Percentiles rank a stretch among this genome's conserved stretches.
These are phyloP conservation scores for Cataglyphis albicans DNA, from an alignment of 2,888 invertebrate genomes.

Conservation along the genomic window DNA sequence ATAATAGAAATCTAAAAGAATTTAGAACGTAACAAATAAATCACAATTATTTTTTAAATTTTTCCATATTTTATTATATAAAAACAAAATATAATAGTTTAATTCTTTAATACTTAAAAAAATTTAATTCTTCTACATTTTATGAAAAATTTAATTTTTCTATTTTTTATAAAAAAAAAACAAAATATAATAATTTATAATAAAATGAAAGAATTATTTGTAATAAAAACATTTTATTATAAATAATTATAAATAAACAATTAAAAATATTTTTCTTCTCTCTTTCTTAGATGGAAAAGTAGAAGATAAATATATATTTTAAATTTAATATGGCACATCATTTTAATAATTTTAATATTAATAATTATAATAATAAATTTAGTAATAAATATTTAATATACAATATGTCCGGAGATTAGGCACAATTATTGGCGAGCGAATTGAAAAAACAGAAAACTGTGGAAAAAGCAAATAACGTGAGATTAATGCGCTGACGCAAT, in stretches of 20 bases:
- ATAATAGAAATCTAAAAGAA: background rate
- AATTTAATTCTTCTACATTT: background rate
- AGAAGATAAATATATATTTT: background rate
- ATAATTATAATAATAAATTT: no score
- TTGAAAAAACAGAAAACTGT: background rate
- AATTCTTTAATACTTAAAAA: background rate
- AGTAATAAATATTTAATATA: background rate
- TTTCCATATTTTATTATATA: background rate
- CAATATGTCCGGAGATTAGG: background rate
- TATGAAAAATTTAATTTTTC: background rate
- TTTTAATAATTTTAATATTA: background rate
- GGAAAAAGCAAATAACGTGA: slow-evolving; percentile 14
- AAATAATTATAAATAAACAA: background rate
- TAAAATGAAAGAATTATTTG: background rate
- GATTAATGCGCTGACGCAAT: slow-evolving; percentile 11
- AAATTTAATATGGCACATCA: background rate
- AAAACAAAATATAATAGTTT: background rate
- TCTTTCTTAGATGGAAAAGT: background rate
- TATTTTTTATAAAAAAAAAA: background rate
- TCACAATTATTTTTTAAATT: background rate
- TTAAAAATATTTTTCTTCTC: background rate
- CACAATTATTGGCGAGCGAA: background rate
- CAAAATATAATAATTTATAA: background rate
- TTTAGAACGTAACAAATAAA: background rate
- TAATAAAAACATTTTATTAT: background rate